Base-by-base conservation (phyloP, 2,888 invertebrate genomes). In the Smittia sp. region DNA sequence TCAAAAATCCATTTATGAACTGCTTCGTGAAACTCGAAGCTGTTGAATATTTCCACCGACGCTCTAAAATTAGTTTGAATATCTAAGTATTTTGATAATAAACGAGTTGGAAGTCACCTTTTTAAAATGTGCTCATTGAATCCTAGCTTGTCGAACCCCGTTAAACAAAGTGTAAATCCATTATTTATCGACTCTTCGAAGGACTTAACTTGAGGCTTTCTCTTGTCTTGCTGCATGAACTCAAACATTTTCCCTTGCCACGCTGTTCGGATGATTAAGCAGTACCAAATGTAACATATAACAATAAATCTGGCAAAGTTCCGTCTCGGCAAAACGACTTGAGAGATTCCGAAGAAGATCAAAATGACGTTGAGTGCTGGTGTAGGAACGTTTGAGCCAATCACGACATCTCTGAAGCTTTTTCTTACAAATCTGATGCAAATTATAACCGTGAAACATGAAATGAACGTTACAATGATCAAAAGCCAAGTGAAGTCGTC, bases 181-280 rank as follows among this genome's bases (percentile, higher is more conserved):
- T 38, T 15, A 6, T 72, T 39, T 1, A 62, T 22, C 22, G 39
- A 38, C 58, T 72, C 72, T 11, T 39, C 24, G 11, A 72, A 62
- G 22, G 72, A 18, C 1, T 15, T 13, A 2, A 32, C 62, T 38
- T n/a, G 7, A 15, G 58, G 72, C 15, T 58, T 62, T 13, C 13
- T 7, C 1, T 22, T 22, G 11, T 39, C 58, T 3, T 54, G 27
- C 3, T 54, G 27, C 15, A 72, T 15, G 13, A n/a, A 13, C 3
- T 72, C 58, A n/a, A 20, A 72, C 2, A 72, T 18, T 15, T 32
- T 54, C 22, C 72, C 72, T 58, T 72, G 58, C 32, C 52, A 72
- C 11, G 39, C n/a, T 15, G 58, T 32, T 3, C 72, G 32, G 9
- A 72, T 15, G n/a, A 72, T 62, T 13, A 72, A 11, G 18, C 62